Conservation (phyloP, 2,888 invertebrate species). For the Seladonia tumulorum region DNA sequence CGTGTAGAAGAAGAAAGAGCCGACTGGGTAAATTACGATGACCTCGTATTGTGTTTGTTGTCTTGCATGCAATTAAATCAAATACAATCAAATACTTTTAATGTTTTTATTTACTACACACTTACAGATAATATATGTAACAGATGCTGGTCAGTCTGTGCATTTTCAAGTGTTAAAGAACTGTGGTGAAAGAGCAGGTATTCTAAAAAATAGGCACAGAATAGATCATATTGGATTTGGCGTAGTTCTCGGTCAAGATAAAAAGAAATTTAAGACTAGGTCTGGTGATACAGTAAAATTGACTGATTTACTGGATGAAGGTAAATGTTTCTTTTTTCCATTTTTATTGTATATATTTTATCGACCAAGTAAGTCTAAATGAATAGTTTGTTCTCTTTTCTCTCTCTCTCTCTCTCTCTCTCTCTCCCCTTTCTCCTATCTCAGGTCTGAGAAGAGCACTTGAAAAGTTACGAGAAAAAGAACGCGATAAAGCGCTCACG, state of each 20-base stretch:
- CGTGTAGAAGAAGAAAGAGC: constrained; percentile 93
- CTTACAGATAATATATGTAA: constrained; percentile 86
- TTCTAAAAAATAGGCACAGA: constrained; percentile 88
- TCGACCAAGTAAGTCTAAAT: constrained; percentile 1
- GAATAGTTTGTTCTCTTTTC: background rate
- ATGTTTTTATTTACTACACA: background rate
- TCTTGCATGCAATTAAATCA: background rate
- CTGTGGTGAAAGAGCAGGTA: constrained; percentile 92
- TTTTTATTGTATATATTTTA: background rate
- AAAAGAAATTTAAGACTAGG: constrained; percentile 99
- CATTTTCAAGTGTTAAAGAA: constrained; percentile 92
- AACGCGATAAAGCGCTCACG: constrained; percentile 92
- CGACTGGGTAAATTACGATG: constrained; percentile 88
- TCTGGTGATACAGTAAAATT: constrained; percentile 98
- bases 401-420: background rate
- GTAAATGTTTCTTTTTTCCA: constrained; percentile 70
- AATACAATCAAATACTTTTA: background rate
- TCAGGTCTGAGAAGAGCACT: constrained; percentile 90
- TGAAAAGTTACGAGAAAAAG: constrained; percentile 94
- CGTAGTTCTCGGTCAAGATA: constrained; percentile 98
- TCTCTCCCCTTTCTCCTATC: too few relatives aligned
- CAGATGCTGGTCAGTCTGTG: constrained; percentile 95
- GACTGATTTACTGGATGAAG: constrained; percentile 95
- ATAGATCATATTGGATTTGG: constrained; percentile 98
- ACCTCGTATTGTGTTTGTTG: background rate